Evolutionary conservation across 2,888 invertebrate species (phyloP).

Genomic region (Axea sp.): DNA sequence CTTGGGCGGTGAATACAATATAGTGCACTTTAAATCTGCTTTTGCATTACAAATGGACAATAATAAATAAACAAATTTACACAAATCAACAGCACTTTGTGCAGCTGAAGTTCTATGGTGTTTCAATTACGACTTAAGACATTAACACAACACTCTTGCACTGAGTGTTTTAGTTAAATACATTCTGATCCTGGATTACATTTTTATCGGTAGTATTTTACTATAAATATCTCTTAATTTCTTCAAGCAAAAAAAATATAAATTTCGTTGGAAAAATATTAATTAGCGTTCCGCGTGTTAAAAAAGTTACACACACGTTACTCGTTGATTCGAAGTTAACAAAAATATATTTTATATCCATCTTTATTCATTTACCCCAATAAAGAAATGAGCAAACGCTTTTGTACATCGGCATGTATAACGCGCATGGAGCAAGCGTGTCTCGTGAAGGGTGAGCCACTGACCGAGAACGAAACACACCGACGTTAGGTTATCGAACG

Average conservation of each 20-base stretch:
- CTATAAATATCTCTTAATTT: too few species aligned
- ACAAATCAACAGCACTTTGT: neutral
- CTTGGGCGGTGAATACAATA: constrained; percentile 1
- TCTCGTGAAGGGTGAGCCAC: constrained; percentile 48
- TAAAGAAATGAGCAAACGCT: too few species aligned
- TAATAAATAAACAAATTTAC: constrained; percentile 5
- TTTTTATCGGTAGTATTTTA: too few species aligned
- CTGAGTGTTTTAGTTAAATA: too few species aligned
- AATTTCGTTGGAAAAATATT: too few species aligned
- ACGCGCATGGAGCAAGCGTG: constrained; percentile 23
- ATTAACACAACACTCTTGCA: too few species aligned
- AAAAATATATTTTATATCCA: neutral
- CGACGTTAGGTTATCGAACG: constrained; percentile 53
- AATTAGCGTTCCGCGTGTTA: too few species aligned
- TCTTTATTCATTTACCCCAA: too few species aligned
- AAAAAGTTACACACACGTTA: too few species aligned
- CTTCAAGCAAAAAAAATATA: too few species aligned
- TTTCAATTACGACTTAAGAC: constrained; percentile 4
- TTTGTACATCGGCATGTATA: constrained; percentile 3
- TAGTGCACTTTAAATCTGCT: constrained; percentile 3
- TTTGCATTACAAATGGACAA: constrained; percentile 5
- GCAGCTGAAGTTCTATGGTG: constrained; percentile 4
- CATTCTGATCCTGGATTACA: too few species aligned
- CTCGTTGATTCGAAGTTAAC: too few species aligned
- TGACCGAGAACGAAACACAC: constrained; percentile 51